Evolutionary conservation across 2,797 vertebrate genomes (phyloP).

Genomic region (Paguma larvata): DNA sequence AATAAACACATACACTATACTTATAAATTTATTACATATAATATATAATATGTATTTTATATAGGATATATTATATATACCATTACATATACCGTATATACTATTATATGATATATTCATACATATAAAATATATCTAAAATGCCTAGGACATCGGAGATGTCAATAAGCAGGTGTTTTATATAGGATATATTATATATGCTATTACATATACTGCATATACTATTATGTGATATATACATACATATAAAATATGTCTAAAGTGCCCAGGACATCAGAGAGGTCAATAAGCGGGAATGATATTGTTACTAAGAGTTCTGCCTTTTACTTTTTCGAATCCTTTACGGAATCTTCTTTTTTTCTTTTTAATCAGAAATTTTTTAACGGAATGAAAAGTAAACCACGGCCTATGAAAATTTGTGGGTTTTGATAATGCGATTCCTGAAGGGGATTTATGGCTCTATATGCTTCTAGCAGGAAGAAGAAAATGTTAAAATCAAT

Average conservation of each 20-base stretch:
- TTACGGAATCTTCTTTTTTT: no score
- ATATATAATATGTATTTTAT: background rate
- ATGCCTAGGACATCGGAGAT: no score
- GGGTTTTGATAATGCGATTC: background rate
- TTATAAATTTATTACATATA: background rate
- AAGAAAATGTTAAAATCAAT: slow-evolving; percentile 23
- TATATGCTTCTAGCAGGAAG: background rate
- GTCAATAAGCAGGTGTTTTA: no score
- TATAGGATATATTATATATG: background rate
- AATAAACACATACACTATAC: background rate
- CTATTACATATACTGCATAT: background rate
- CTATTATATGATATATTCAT: background rate
- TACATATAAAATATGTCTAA: background rate
- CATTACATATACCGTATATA: background rate
- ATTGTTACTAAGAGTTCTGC: background rate
- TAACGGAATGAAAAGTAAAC: background rate
- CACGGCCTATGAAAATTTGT: background rate
- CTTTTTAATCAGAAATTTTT: background rate
- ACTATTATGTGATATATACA: background rate
- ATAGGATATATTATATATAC: background rate
- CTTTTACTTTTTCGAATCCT: background rate
- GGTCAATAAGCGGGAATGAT: background rate
- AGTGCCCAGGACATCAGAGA: no score
- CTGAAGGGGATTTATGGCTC: background rate
- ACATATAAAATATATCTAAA: background rate